These are phyloP conservation scores for Heteronetta atricapilla DNA, from an alignment of 2,113 vertebrate genomes.

Conservation along the genomic window DNA sequence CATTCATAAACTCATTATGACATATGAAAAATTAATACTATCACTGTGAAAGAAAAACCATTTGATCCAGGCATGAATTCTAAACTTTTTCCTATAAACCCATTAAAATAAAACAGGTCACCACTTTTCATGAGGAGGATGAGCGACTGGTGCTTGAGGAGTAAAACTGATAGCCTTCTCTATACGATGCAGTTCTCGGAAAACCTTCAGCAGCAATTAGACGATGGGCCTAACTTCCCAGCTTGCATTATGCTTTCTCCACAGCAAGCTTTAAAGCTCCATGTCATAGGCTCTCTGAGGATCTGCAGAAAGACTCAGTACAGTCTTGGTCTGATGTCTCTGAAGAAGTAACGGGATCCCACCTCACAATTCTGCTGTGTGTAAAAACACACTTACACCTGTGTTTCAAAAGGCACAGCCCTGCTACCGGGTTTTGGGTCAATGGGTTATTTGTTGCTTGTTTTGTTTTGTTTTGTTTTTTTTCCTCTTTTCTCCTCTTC, in stretches of 20 bases:
- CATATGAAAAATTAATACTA: conserved; percentile 24
- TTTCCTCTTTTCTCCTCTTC: background rate
- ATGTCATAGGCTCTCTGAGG: background rate
- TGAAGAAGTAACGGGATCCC: background rate
- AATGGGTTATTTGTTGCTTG: background rate
- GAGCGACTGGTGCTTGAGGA: background rate
- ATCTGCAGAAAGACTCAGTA: background rate
- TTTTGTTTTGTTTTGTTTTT: background rate
- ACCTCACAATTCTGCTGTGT: background rate
- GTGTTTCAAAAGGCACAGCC: background rate
- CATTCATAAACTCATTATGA: conserved; percentile 15
- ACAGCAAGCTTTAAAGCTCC: background rate
- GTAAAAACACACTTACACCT: background rate
- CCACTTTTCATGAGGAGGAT: background rate
- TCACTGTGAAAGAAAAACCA: conserved; percentile 20
- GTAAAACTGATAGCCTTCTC: background rate
- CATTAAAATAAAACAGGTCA: conserved; percentile 29
- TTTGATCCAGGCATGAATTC: conserved; percentile 24
- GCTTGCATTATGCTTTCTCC: background rate
- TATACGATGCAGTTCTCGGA: background rate
- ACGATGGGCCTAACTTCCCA: background rate
- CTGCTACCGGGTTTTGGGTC: background rate
- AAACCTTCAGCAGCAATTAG: background rate
- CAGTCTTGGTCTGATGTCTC: background rate
- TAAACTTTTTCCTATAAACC: background rate